A percentile compares a stretch with the other conserved stretches of the same genome.
phyloP scores from a whole-genome alignment of 2,797 vertebrate species.

The Distichodus sexfasciatus region DNA sequence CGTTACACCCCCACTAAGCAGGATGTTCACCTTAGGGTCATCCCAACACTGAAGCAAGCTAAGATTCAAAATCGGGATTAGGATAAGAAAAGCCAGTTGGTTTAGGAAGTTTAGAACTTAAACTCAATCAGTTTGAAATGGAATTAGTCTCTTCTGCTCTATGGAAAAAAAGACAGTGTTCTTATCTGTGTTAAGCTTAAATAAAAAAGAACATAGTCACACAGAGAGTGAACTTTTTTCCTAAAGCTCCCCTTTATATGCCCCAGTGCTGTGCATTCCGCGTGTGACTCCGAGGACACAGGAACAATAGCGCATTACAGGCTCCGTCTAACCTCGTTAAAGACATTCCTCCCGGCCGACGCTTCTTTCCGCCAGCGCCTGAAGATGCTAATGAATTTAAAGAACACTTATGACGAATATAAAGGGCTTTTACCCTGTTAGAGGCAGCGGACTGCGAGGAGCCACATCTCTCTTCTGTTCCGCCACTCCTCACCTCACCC shows the following conservation, averaged over 20 bases:
- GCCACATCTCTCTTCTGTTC: conserved; percentile 74
- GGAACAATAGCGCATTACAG: conserved; percentile 76
- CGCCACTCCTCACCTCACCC: conserved; percentile 65
- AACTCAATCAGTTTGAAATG: no score
- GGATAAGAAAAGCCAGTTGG: no score
- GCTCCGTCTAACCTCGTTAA: conserved; percentile 78
- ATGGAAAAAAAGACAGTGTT: neutral
- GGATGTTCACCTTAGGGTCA: no score
- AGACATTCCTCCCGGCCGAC: conserved; percentile 72
- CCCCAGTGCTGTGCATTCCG: conserved; percentile 53
- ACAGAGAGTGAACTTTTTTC: neutral
- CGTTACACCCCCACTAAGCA: no score
- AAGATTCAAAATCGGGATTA: no score
- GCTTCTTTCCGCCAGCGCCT: conserved; percentile 75
- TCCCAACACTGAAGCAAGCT: no score
- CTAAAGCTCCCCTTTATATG: conserved; percentile 6
- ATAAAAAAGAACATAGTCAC: neutral
- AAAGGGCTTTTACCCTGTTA: conserved; percentile 83
- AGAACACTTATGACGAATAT: conserved; percentile 85
- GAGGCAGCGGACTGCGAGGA: conserved; percentile 78
- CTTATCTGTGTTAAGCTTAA: neutral
- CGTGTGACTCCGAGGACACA: conserved; percentile 70
- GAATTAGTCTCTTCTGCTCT: no score
- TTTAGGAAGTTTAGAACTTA: no score
- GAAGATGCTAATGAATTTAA: conserved; percentile 86